phyloP scores from a whole-genome alignment of 2,888 invertebrate genomes.

The Sphinx pinastri region DNA sequence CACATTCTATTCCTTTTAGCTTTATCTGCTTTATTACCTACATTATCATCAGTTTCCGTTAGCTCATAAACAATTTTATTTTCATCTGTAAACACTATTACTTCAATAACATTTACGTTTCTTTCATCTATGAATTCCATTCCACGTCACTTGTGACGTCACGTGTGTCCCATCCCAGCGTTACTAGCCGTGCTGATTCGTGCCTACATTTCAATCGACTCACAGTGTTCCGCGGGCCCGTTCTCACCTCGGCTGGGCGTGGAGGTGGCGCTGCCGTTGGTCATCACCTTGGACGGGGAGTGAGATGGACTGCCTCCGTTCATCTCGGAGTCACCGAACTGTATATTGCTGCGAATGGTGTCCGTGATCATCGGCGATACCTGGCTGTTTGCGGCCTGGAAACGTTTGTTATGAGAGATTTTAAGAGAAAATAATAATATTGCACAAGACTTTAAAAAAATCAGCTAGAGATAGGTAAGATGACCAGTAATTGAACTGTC shows the following conservation, averaged over 20 bases:
- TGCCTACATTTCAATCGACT: slow-evolving; percentile 75
- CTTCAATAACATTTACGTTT: neutral
- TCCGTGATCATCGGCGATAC: slow-evolving; percentile 83
- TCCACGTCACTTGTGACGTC: slow-evolving; percentile 30
- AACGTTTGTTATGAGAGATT: slow-evolving; percentile 34
- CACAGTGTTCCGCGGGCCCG: slow-evolving; percentile 76
- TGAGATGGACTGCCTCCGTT: slow-evolving; percentile 69
- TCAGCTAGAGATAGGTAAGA: too few relatives aligned
- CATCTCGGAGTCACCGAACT: slow-evolving; percentile 77
- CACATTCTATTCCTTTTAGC: neutral
- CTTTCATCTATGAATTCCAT: slow-evolving; percentile 31
- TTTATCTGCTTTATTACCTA: too few relatives aligned
- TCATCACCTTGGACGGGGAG: slow-evolving; percentile 61
- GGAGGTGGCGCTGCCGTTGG: slow-evolving; percentile 70
- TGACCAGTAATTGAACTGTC: too few relatives aligned
- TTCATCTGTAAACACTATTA: neutral
- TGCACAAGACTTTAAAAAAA: too few relatives aligned
- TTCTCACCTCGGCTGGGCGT: slow-evolving; percentile 81
- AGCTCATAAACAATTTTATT: too few relatives aligned
- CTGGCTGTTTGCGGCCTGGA: slow-evolving; percentile 72
- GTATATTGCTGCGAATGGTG: slow-evolving; percentile 85
- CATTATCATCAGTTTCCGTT: too few relatives aligned
- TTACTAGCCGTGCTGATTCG: slow-evolving; percentile 62
- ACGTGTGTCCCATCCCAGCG: slow-evolving; percentile 39
- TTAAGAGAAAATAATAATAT: neutral